Base-by-base conservation (phyloP, 2,888 invertebrate genomes). In the Leptinotarsa tumamoca region DNA sequence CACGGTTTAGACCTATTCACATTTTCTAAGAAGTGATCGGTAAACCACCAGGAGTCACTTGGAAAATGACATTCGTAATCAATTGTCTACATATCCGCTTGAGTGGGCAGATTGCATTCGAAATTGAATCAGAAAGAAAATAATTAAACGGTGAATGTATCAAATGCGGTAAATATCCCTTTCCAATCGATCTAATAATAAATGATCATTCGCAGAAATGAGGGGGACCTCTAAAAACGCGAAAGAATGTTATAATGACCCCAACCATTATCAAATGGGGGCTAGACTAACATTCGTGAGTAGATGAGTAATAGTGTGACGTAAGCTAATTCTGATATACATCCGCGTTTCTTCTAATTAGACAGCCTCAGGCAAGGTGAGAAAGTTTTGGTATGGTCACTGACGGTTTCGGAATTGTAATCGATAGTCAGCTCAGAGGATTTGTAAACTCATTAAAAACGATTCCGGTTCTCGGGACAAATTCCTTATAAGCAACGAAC, bases 301-400 rank as follows among this genome's bases (percentile, higher is more conserved):
- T 49, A 49, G 73, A 68, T 73, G 73, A 73, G 68, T 73, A 73
- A 73, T 73, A 58, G 17, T 50, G 52, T 73, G 73, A 73, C 73
- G 73, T 73, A 61, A 73, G 68, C 58, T n/a, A 63, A 14, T 66
- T 71, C 52, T 67, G 67, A 67, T 72, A 54, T 67, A 72, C 68
- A 72, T 72, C 72, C 72, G 73, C 68, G 33, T 73, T 49, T 68
- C 54, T 49, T 43, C 21, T 50, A 63, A 63, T 58, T 50, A 17
- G 56, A 49, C 58, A n/a, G 67, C 72, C 72, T 54, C 23, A 51
- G 68, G 72, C 72, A 58, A 68, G 72, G 61, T 73, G 68, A 68
- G 73, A 61, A 73, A 73, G 71, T 73, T 73, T 68, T 68, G 68
- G 52, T 51, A 49, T 56, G 73, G 68, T 72, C 70, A 70, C 50